These are phyloP conservation scores for Aythya fuligula DNA, from an alignment of 2,797 vertebrate species.

Conservation along the genomic window DNA sequence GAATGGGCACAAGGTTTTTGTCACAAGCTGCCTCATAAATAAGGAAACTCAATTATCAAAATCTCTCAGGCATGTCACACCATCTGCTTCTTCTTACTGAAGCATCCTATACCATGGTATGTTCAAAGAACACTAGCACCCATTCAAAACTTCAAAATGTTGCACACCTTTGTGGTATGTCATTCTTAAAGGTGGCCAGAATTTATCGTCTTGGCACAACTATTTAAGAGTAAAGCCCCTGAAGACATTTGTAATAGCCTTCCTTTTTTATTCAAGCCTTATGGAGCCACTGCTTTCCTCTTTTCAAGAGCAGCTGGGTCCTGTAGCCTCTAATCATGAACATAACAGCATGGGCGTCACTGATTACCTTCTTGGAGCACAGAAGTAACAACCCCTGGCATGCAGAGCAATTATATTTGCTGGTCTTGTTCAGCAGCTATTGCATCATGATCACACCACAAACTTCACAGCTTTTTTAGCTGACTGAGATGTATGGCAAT, in stretches of 20 bases:
- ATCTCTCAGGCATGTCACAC: background rate
- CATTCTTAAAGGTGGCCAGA: background rate
- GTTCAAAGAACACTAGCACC: background rate
- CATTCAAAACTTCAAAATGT: background rate
- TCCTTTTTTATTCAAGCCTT: background rate
- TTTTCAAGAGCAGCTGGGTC: background rate
- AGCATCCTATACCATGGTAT: background rate
- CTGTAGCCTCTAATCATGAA: background rate
- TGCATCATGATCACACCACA: background rate
- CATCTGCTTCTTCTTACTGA: background rate
- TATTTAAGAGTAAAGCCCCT: background rate
- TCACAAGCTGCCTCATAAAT: background rate
- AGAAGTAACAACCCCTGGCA: background rate
- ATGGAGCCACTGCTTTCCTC: background rate
- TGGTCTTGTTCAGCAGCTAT: background rate
- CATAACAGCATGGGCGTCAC: background rate
- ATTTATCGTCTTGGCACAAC: background rate
- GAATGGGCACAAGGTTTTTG: background rate
- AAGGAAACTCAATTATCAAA: background rate
- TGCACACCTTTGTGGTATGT: background rate
- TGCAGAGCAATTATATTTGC: background rate
- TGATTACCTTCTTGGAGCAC: background rate
- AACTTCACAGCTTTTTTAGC: background rate
- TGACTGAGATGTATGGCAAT: background rate
- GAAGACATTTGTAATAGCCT: background rate